Evolutionary conservation across 2,113 vertebrate genomes (phyloP), one percentile per base, ranked within the genome.

Genomic region (Geothlypis trichas): DNA sequence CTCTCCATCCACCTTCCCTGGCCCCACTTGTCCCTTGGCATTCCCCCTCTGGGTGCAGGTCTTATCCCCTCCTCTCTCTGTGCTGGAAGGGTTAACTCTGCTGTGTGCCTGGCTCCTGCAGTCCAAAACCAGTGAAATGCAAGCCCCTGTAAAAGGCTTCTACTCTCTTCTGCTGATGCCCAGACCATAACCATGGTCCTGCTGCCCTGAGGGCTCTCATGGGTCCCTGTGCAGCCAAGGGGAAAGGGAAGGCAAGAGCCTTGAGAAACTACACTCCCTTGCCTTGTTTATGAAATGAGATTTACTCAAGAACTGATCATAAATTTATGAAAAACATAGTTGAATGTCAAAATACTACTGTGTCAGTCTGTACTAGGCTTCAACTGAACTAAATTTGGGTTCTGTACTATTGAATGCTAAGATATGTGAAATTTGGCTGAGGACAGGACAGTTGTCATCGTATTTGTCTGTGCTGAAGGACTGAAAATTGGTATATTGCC

Each of bases 1-100:
- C 8, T 74, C 15, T 33, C 46, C 1, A 2, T 26, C 65, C 51
- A 37, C 1, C 46, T 42, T 63, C 31, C 30, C 37, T 42, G 68
- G 21, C 15, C 61, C 58, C 0, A 0, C 37, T 68, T 2, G 4
- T 26, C 46, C 39, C 35, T 52, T 33, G 49, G 33, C 0, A 0
- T 37, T 72, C 41, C 31, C 35, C 5, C 21, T 51, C 44, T 19
- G 41, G 27, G 23, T 31, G 21, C 44, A 59, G n/a, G 27, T 51
- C 54, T 61, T 10, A 6, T 9, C 37, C 51, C 37, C 47, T 71
- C 13, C 12, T 55, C 65, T 33, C 5, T 30, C 30, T 72, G 33
- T 35, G 10, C 35, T 52, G 23, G 31, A 73, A 24, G 7, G 21
- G 11, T 78, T 81, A 87, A 26, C 3, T 2, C 14, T 10, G 4